Evolutionary conservation across 1,140 invertebrate genomes (phyloP).

Genomic region (Hycleus cichorii): DNA sequence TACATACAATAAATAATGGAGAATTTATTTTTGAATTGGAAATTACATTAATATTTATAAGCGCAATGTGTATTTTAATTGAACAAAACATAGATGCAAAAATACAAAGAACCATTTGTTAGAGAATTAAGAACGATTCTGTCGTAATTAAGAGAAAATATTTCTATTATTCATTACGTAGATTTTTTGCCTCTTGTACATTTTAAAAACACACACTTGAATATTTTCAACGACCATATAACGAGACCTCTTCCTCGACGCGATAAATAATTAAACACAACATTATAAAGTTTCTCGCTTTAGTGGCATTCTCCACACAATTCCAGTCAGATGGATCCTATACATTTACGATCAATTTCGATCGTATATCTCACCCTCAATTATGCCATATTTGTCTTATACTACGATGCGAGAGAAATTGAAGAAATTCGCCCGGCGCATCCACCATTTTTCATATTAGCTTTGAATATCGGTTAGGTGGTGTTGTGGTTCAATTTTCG

Average conservation of each 20-base stretch:
- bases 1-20: slow-evolving; percentile 11
- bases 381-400: too few relatives aligned
- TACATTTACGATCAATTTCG: too few relatives aligned
- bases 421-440: neutral
- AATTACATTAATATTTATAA: slow-evolving; percentile 14
- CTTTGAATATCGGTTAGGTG: too few relatives aligned
- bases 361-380: too few relatives aligned
- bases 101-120: neutral
- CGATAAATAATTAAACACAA: slow-evolving; percentile 19
- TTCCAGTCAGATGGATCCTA: too few relatives aligned
- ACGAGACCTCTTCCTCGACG: neutral
- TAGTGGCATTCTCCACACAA: neutral
- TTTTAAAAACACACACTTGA: too few relatives aligned
- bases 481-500: too few relatives aligned
- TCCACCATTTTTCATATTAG: neutral
- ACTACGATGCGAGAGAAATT: too few relatives aligned
- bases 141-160: too few relatives aligned
- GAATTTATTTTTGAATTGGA: slow-evolving; percentile 7
- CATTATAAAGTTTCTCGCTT: slow-evolving; percentile 21
- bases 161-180: too few relatives aligned
- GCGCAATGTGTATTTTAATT: slow-evolving; percentile 12
- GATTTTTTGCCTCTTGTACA: neutral
- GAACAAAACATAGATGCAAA: slow-evolving; percentile 5
- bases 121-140: too few relatives aligned
- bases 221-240: too few relatives aligned